Base-by-base conservation (phyloP, 2,888 invertebrate genomes). In the Meiosimyza decipiens region DNA sequence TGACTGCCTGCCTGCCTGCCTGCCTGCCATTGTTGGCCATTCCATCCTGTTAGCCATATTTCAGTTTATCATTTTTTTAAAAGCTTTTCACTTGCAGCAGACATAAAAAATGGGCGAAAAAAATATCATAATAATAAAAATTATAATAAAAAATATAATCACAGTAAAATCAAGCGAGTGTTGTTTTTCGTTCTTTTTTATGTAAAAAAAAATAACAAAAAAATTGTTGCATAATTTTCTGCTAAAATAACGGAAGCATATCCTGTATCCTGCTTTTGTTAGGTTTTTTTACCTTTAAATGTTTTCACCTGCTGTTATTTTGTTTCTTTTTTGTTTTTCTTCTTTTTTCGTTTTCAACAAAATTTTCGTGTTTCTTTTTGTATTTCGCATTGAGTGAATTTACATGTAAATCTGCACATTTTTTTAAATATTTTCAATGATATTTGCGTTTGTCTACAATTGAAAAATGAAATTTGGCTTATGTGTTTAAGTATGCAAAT, bases 211-310 rank as follows among this genome's bases (percentile, higher is more conserved):
- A 22, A 7, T 6, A 50, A 47, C 47, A 15, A 22, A 62, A n/a
- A 22, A 50, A 64, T 13, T 13, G 18, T 49, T n/a, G 49, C 63
- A 64, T 64, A 49, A 64, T 57, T 57, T 51, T 64, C 64, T 15
- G 64, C 64, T 51, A 18, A 51, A 28, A 64, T 50, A 64, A 64
- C 51, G 64, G 64, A 64, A 64, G 50, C 64, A 64, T 28, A 28
- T 64, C 49, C 51, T 50, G 50, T 51, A 28, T 22, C 64, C 64
- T 50, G 51, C 13, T 64, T 64, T 22, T 64, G 18, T 64, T 51
- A 22, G 33, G 64, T 28, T 22, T 12, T 51, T 64, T 22, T 64
- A 7, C 13, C 50, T 28, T 28, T 64, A 22, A 57, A 13, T 57
- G 12, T 22, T 28, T 28, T 57, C 18, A 57, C 57, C 22, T 57